phyloP scores from a whole-genome alignment of 2,888 invertebrate species.

The Pyrrhosoma nymphula region DNA sequence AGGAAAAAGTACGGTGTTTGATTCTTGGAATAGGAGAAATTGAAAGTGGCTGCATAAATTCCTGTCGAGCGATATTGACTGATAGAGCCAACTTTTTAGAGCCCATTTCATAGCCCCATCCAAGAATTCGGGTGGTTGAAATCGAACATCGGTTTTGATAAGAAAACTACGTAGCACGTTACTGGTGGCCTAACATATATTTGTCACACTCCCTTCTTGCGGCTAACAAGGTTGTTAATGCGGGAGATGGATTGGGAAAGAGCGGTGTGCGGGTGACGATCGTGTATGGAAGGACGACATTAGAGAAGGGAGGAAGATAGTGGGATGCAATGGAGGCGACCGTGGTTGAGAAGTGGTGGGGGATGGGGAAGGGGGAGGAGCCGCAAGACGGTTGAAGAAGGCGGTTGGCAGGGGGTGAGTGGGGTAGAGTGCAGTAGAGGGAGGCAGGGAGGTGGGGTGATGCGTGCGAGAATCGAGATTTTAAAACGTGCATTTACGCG shows the following conservation, averaged over 20 bases:
- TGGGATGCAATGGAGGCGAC: not conserved
- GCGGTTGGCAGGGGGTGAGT: not conserved
- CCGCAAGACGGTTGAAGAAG: not conserved
- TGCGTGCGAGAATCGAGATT: not conserved
- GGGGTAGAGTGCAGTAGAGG: not conserved
- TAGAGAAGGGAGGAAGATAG: not conserved
- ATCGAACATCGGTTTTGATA: no score
- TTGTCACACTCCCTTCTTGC: no score
- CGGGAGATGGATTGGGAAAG: not conserved
- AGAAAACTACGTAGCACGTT: no score
- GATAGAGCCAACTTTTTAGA: no score
- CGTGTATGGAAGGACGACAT: not conserved
- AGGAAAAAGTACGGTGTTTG: no score
- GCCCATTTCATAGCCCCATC: no score
- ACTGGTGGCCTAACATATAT: no score
- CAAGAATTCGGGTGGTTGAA: no score
- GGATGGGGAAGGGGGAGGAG: not conserved
- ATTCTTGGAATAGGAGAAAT: no score
- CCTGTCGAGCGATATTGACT: no score
- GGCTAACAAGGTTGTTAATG: not conserved
- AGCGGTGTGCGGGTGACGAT: not conserved
- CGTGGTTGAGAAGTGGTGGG: not conserved
- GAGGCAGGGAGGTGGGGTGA: not conserved
- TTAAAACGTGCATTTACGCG: constrained; percentile 36
- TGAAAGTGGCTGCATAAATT: no score